phyloP scores from a whole-genome alignment of 2,113 vertebrate genomes.

The Scomber scombrus region DNA sequence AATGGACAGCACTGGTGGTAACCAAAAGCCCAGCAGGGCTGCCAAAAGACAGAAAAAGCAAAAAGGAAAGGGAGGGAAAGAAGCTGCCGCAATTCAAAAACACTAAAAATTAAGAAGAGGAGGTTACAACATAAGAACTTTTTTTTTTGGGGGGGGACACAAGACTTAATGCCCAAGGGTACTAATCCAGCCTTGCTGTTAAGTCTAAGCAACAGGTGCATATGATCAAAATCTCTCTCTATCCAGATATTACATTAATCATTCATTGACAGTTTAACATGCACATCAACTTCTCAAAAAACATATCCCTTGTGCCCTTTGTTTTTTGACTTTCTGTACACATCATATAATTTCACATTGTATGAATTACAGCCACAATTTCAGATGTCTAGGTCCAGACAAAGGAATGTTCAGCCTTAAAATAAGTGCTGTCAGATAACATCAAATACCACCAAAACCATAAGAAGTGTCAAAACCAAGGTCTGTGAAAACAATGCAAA shows the following conservation, averaged over 20 bases:
- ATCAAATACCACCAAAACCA: slow-evolving; percentile 53
- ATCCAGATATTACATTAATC: slow-evolving; percentile 6
- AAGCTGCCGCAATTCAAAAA: too few relatives aligned
- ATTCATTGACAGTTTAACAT: slow-evolving; percentile 4
- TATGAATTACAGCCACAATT: slow-evolving; percentile 25
- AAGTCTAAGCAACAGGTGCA: too few relatives aligned
- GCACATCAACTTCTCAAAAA: slow-evolving; percentile 9
- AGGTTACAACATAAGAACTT: too few relatives aligned
- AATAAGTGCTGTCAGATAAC: slow-evolving; percentile 46
- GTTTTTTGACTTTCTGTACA: slow-evolving; percentile 11
- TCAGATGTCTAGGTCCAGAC: slow-evolving; percentile 33
- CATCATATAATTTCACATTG: slow-evolving; percentile 6
- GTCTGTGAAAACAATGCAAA: slow-evolving; percentile 68
- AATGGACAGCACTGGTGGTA: too few relatives aligned
- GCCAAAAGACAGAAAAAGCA: too few relatives aligned
- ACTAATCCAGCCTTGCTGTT: too few relatives aligned
- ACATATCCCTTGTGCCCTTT: neutral
- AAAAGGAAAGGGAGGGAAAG: too few relatives aligned
- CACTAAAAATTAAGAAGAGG: too few relatives aligned
- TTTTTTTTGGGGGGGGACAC: too few relatives aligned
- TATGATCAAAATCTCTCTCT: too few relatives aligned
- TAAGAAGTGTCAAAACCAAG: slow-evolving; percentile 50
- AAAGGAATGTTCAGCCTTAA: slow-evolving; percentile 39
- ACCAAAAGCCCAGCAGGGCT: too few relatives aligned
- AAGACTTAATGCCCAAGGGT: too few relatives aligned